Base-by-base conservation (phyloP, 2,888 invertebrate species). In the Epinotia brunnichana region DNA sequence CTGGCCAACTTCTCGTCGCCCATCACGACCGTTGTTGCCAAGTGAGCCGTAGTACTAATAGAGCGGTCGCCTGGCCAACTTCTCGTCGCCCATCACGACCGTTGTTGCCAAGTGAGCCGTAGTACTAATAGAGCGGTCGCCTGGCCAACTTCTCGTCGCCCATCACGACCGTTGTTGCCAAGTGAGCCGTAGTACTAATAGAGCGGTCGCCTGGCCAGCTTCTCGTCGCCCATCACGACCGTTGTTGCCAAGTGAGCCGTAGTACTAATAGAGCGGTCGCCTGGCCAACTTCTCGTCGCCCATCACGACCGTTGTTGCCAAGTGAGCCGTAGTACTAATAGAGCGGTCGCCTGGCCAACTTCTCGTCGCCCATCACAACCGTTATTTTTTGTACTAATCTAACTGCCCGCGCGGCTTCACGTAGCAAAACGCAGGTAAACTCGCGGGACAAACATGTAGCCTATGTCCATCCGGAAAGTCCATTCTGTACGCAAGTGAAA, bases 1-100 rank as follows among this genome's bases (percentile, higher is more conserved):
- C 95, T 99, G 90, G 96, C 96, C 78, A 97, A 97, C 82, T 99
- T 99, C 89, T 96, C 96, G 0, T 98, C 98, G 10, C 98, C 98
- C 0, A 85, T 97, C 75, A 95, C 95, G 78, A 95, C 96, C 15
- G 95, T 97, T 9, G 90, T 97, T 73, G 97, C 97, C 13, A 96
- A 95, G 95, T 96, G 90, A 90, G 94, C 87, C 59, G 7, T 64
- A 21, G 24, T 48, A n/a, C 48, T n/a, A n/a, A n/a, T n/a, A n/a
- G n/a, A n/a, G n/a, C n/a, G n/a, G n/a, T n/a, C n/a, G n/a, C 89
- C 95, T 99, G 90, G 96, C 96, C 78, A 97, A 97, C 82, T 99
- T 99, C 89, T 96, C 96, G 0, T 98, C 98, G 10, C 98, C 98
- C 0, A 85, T 97, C 75, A 95, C 95, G 78, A 95, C 96, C 15